Evolutionary conservation across 1,140 invertebrate species (phyloP).

Genomic region (Lysiphlebus fabarum): DNA sequence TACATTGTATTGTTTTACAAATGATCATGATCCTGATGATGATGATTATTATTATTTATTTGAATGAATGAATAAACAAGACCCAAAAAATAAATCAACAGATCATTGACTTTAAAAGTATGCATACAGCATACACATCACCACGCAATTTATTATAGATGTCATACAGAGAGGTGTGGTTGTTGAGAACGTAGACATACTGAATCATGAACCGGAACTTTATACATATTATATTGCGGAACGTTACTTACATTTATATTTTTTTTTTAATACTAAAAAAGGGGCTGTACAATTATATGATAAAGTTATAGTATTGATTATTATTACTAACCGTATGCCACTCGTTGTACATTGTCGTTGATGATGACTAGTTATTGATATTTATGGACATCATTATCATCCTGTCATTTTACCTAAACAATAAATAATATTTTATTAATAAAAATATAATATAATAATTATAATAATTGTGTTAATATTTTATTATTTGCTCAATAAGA

Average conservation of each 20-base stretch:
- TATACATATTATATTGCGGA: constrained; percentile 1
- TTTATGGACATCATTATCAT: too few species aligned
- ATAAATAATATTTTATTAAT: too few species aligned
- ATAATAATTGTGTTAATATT: too few species aligned
- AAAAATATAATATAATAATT: too few species aligned
- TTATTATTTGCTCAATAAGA: too few species aligned
- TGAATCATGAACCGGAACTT: constrained; percentile 16
- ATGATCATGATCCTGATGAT: too few species aligned
- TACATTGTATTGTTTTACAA: too few species aligned
- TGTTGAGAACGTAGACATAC: neutral
- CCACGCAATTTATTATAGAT: neutral
- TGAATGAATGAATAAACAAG: too few species aligned
- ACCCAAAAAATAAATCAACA: constrained; percentile 21
- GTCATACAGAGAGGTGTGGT: neutral
- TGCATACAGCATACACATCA: too few species aligned
- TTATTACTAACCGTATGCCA: constrained; percentile 48
- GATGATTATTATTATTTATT: too few species aligned
- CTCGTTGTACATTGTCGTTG: constrained; percentile 44
- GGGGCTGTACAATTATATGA: neutral
- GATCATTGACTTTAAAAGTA: constrained; percentile 54
- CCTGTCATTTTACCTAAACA: too few species aligned
- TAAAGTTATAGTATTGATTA: neutral
- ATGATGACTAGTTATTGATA: neutral
- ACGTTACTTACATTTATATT: neutral
- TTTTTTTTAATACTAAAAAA: neutral